Percentiles rank a stretch among this genome's conserved stretches.
Conservation (phyloP, 1,140 invertebrate species). For the Phthorimaea operculella region DNA sequence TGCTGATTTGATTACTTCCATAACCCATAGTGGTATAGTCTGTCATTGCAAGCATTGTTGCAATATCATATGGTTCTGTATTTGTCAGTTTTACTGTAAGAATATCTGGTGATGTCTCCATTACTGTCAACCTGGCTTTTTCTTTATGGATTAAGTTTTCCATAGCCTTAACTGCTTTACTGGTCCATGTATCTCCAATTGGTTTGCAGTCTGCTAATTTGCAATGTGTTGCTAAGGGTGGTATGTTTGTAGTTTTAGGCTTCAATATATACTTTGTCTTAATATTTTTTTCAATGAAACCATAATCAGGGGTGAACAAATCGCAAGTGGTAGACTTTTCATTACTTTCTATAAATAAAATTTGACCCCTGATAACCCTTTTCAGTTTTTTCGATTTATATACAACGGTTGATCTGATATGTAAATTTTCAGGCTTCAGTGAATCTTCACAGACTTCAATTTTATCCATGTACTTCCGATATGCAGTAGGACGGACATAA, state of each 20-base stretch:
- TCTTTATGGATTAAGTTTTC: not conserved
- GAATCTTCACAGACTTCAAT: slow-evolving; percentile 6
- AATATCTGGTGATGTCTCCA: not conserved
- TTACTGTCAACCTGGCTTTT: not conserved
- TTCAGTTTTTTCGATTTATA: not conserved
- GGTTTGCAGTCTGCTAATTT: not conserved
- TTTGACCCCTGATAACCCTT: not conserved
- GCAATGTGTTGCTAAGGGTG: not conserved
- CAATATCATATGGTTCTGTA: not conserved
- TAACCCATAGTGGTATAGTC: not conserved
- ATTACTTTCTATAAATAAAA: not conserved
- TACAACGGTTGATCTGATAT: not conserved
- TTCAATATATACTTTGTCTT: not conserved
- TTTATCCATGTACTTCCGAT: slow-evolving; percentile 9
- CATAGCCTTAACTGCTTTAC: not conserved
- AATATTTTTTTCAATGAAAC: not conserved
- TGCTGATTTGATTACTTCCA: not conserved
- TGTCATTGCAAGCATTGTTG: not conserved
- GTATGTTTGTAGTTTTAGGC: not conserved
- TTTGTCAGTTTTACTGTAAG: not conserved
- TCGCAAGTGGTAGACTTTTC: not conserved
- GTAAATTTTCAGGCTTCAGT: not conserved
- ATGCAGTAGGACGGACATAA: slow-evolving; percentile 17
- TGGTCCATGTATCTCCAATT: not conserved
- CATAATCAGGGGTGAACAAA: not conserved